Base-by-base conservation (phyloP, 2,888 invertebrate genomes). In the Punctoribates punctum region DNA sequence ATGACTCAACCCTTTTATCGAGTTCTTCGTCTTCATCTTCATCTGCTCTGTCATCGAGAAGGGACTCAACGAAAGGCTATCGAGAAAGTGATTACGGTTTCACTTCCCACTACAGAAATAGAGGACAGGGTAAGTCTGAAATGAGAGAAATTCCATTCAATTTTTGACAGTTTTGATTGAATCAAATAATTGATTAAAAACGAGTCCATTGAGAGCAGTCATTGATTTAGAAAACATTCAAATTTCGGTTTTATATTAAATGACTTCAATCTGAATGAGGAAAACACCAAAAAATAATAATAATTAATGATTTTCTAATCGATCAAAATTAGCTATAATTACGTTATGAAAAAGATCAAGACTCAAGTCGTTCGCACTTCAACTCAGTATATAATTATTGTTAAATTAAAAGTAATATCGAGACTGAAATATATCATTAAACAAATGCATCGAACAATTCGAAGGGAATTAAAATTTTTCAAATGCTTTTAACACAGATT, bases 1-100 rank as follows among this genome's bases (percentile, higher is more conserved):
- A 25, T 9, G 72, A 72, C 25, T 72, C 25, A 46, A 72, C 25
- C 8, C 25, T 72, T n/a, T n/a, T 27, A 17, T 72, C 72, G 6
- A 72, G 48, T 48, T 72, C 72, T 25, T 72, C 72, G 23, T 46
- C 72, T 23, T 72, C 72, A 25, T 72, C 72, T 29, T 38, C 65
- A 38, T 34, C 65, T n/a, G 38, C 38, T 17, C 20, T 11, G 48
- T 38, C 72, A 11, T 48, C 48, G 13, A n/a, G 72, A 72, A 42
- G 46, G 17, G 72, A 72, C 1, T 15, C 48, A 20, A 25, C 34
- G 20, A 34, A 42, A 27, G 15, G 2, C 11, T 48, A 46, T 15
- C 11, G 15, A 13, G 72, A 72, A 72, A 72, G 27, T 72, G 72
- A 72, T 23, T 72, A 46, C 48, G 34, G 42, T 25, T 48, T 38